Percentiles rank a stretch among this genome's conserved stretches.
These are phyloP conservation scores for Octomys mimax DNA, from an alignment of 2,797 vertebrate genomes.

Conservation along the genomic window DNA sequence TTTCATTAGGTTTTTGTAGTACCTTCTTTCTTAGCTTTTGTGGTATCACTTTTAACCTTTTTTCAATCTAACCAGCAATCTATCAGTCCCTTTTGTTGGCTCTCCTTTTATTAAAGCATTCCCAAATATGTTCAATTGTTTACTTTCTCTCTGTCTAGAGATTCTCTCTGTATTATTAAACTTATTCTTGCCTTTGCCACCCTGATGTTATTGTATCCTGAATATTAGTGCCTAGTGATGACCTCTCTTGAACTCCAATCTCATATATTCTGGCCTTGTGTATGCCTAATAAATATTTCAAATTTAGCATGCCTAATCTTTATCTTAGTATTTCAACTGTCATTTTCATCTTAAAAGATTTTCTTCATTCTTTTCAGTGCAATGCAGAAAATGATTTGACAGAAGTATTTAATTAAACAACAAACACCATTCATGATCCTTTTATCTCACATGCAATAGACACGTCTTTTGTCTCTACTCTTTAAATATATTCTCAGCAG, in stretches of 20 bases:
- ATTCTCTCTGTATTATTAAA: not conserved
- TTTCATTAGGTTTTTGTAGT: not conserved
- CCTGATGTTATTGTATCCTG: not conserved
- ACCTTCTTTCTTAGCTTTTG: not conserved
- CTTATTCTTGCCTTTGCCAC: not conserved
- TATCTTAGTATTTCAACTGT: not conserved
- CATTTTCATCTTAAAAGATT: not conserved
- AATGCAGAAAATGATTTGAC: not conserved
- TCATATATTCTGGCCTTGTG: not conserved
- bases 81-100: not conserved
- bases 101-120: not conserved
- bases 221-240: not conserved
- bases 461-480: not conserved
- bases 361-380: not conserved
- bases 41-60: not conserved
- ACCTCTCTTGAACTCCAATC: conserved; percentile 17
- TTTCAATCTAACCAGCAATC: not conserved
- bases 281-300: not conserved
- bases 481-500: not conserved
- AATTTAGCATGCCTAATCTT: not conserved
- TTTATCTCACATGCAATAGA: not conserved
- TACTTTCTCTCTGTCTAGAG: not conserved
- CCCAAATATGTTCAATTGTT: not conserved
- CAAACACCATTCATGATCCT: not conserved
- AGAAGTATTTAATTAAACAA: not conserved